Percentiles rank a stretch among this genome's conserved stretches.
Conservation (phyloP, 2,113 vertebrate genomes). For the Ptilonorhynchus violaceus region DNA sequence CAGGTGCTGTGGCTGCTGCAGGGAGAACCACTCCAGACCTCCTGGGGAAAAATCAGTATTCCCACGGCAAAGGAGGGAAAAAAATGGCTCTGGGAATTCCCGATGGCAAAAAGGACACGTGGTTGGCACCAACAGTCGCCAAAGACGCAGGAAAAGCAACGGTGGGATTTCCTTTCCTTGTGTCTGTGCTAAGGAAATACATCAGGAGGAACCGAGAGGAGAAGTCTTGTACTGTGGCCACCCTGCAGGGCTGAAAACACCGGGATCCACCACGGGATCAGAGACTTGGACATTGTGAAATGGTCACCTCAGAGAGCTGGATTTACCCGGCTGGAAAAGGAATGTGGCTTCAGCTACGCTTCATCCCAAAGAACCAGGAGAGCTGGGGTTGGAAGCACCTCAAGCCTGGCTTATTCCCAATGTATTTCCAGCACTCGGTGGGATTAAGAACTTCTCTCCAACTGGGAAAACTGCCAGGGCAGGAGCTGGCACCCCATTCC, state of each 20-base stretch:
- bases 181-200: background rate
- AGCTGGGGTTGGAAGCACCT: too few relatives aligned
- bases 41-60: background rate
- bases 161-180: background rate
- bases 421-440: rapidly evolving
- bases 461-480: background rate
- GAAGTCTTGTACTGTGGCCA: background rate
- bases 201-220: background rate
- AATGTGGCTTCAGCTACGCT: too few relatives aligned
- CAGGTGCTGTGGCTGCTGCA: background rate
- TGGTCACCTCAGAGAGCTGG: background rate
- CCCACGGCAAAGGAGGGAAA: background rate
- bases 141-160: background rate
- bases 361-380: too few relatives aligned
- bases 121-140: background rate
- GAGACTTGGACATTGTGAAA: background rate
- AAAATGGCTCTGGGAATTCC: background rate
- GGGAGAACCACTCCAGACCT: background rate
- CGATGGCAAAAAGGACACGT: background rate
- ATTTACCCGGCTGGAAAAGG: background rate
- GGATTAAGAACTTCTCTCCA: background rate
- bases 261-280: too few relatives aligned
- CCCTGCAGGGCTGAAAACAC: background rate
- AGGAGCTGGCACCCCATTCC: background rate
- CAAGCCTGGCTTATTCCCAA: background rate